Evolutionary conservation across 2,888 invertebrate species (phyloP).

Genomic region (Drosophila fungiperda): DNA sequence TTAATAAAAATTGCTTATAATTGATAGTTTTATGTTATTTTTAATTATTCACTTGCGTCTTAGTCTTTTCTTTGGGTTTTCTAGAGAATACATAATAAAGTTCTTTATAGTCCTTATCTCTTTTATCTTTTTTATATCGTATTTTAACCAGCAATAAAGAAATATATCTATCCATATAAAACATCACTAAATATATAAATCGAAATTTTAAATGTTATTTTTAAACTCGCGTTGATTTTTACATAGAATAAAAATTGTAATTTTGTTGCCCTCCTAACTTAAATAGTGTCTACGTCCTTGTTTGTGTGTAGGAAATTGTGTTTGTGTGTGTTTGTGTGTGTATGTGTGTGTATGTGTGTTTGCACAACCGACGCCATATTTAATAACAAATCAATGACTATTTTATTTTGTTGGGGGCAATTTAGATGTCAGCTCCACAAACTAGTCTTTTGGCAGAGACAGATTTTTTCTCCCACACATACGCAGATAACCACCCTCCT

Average conservation of each 20-base stretch:
- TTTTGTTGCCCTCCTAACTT: background rate
- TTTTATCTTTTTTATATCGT: background rate
- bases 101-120: background rate
- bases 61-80: background rate
- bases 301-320: background rate
- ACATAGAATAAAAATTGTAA: background rate
- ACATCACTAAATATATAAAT: background rate
- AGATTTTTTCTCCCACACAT: background rate
- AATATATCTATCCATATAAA: background rate
- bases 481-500: background rate
- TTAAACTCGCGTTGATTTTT: background rate
- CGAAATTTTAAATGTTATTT: background rate
- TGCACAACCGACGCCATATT: slow-evolving; percentile 68
- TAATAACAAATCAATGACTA: slow-evolving; percentile 74
- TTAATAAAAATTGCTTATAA: background rate
- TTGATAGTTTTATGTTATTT: background rate
- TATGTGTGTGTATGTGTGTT: slow-evolving; percentile 39
- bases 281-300: background rate
- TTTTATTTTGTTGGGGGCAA: slow-evolving; percentile 60
- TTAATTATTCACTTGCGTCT: background rate
- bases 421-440: slow-evolving; percentile 39
- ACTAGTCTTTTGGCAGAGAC: slow-evolving; percentile 22
- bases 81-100: background rate
- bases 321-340: slow-evolving; percentile 1
- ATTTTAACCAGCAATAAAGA: background rate